phyloP scores from a whole-genome alignment of 2,797 vertebrate genomes.

The Anguilla marmorata region DNA sequence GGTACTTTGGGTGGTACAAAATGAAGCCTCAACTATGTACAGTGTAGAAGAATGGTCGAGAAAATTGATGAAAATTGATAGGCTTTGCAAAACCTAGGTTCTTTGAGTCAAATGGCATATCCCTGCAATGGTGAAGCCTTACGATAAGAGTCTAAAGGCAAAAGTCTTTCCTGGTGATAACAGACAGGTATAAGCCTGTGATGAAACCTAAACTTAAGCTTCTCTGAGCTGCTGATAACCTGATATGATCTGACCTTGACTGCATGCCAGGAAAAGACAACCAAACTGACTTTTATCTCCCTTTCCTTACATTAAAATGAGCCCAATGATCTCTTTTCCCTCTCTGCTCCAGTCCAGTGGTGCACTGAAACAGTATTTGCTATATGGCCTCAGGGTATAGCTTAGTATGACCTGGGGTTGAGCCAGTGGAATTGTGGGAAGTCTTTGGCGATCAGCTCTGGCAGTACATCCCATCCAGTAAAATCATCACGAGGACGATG shows the following conservation, averaged over 20 bases:
- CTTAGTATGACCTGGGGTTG: neutral
- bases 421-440: constrained; percentile 27
- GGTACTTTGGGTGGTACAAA: neutral
- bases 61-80: neutral
- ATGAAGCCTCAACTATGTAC: neutral
- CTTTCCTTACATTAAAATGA: neutral
- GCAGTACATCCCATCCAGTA: neutral
- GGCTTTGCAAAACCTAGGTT: neutral
- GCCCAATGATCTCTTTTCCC: neutral
- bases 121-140: neutral
- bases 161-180: neutral
- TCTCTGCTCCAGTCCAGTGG: neutral
- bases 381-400: neutral
- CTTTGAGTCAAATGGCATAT: neutral
- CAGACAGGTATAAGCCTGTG: neutral
- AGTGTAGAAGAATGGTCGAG: neutral
- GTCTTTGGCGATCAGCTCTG: neutral
- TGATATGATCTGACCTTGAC: neutral
- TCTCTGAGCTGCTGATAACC: neutral
- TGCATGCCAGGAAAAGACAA: neutral
- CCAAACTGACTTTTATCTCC: neutral
- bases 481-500: neutral
- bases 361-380: neutral
- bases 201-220: neutral
- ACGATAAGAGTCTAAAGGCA: neutral